Conservation (phyloP, 2,888 invertebrate species). For the Papilio gigon region DNA sequence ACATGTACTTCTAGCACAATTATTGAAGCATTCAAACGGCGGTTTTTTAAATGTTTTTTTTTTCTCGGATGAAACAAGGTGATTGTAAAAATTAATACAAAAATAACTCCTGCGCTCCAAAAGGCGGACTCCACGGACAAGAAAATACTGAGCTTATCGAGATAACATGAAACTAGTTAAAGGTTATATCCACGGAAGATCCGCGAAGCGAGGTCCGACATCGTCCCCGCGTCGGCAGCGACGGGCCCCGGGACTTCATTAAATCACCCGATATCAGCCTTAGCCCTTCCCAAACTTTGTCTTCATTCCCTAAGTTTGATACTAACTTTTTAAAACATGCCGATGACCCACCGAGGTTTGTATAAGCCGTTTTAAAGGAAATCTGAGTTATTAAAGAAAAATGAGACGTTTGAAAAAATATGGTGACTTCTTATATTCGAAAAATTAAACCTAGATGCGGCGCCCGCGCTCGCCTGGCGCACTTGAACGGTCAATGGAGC, state of each 20-base stretch:
- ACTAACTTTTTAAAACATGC: conserved; percentile 26
- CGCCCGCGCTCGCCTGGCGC: neutral
- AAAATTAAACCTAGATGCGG: too few species aligned
- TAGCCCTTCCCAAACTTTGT: conserved; percentile 27
- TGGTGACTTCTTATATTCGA: too few species aligned
- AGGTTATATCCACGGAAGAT: conserved; percentile 10
- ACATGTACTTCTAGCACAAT: neutral
- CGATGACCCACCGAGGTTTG: neutral
- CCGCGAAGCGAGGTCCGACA: neutral
- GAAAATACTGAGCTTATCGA: neutral
- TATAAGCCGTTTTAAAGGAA: neutral
- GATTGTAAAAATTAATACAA: too few species aligned
- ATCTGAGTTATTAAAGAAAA: neutral
- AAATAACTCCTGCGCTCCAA: too few species aligned
- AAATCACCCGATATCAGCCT: conserved; percentile 35
- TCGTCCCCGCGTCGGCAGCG: conserved; percentile 13
- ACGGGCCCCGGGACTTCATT: conserved; percentile 30
- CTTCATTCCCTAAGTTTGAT: conserved; percentile 32
- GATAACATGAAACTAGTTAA: neutral
- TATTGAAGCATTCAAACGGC: too few species aligned
- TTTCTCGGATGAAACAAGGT: too few species aligned
- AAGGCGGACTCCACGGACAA: neutral
- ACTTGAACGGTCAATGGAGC: neutral
- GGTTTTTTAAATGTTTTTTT: too few species aligned
- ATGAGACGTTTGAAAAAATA: neutral